phyloP scores from a whole-genome alignment of 2,888 invertebrate genomes.

The Prosapia bicincta region DNA sequence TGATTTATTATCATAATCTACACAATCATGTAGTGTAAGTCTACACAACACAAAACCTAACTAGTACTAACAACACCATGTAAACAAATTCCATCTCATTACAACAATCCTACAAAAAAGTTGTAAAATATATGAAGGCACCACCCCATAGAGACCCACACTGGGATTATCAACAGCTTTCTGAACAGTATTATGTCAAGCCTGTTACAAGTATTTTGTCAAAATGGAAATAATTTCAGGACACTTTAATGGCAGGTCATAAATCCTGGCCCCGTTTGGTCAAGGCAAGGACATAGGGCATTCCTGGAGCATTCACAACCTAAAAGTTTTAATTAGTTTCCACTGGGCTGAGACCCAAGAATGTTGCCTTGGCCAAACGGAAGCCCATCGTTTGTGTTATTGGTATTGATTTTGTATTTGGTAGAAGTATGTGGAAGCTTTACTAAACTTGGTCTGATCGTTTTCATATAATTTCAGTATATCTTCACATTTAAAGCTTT shows the following conservation, averaged over 20 bases:
- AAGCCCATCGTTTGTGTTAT: not conserved
- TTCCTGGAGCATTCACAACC: not conserved
- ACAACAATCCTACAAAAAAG: not conserved
- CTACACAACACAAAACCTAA: no score
- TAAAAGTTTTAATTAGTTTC: not conserved
- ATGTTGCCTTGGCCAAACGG: not conserved
- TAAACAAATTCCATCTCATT: no score
- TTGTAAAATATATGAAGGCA: not conserved
- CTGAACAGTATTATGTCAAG: not conserved
- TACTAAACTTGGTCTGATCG: no score
- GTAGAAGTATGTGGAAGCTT: no score
- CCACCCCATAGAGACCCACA: not conserved
- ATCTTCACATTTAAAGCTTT: no score
- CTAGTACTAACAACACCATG: no score
- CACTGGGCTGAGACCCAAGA: not conserved
- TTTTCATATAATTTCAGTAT: no score
- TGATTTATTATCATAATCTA: no score
- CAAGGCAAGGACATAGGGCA: not conserved
- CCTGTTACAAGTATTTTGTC: conserved; percentile 19
- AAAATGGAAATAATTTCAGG: conserved; percentile 30
- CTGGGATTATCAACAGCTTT: not conserved
- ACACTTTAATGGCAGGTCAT: conserved; percentile 24
- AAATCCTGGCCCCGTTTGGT: conserved; percentile 5
- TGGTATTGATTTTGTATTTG: no score
- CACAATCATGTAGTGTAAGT: no score